A percentile compares a stretch with the other conserved stretches of the same genome.
phyloP scores from a whole-genome alignment of 2,797 vertebrate genomes.

The Kryptopterus vitreolus region DNA sequence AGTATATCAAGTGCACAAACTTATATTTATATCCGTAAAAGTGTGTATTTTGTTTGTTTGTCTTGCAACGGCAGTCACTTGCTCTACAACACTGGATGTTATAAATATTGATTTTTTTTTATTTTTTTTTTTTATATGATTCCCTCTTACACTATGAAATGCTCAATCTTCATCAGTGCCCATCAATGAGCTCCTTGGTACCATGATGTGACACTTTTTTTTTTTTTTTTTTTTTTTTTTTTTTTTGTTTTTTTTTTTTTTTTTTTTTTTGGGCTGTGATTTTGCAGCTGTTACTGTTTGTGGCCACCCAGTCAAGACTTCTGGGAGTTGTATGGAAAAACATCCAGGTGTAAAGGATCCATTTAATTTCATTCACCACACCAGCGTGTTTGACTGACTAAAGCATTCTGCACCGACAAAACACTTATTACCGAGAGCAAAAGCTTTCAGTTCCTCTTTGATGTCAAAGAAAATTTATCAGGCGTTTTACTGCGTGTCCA shows the following conservation, averaged over 20 bases:
- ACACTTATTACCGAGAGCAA: neutral
- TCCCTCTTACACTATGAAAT: neutral
- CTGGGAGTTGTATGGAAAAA: slow-evolving; percentile 22
- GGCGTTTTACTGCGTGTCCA: neutral
- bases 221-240: too few relatives aligned
- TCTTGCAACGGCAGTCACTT: slow-evolving; percentile 20
- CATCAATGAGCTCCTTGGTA: neutral
- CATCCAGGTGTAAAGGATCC: neutral
- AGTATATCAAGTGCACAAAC: slow-evolving; percentile 2
- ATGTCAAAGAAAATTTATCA: slow-evolving; percentile 2
- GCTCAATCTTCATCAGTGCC: neutral
- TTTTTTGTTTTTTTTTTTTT: too few relatives aligned
- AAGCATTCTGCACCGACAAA: neutral
- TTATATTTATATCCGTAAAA: slow-evolving; percentile 46
- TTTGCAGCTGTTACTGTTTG: slow-evolving; percentile 22
- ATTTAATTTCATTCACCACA: neutral
- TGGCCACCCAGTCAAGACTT: neutral
- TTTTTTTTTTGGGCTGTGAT: too few relatives aligned
- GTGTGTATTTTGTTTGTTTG: neutral
- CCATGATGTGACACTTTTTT: neutral
- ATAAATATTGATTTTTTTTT: neutral
- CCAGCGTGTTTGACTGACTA: neutral
- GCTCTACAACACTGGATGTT: slow-evolving; percentile 39
- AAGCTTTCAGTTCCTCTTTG: neutral
- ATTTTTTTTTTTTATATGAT: neutral